A percentile compares a stretch with the other conserved stretches of the same genome.
Evolutionary conservation across 1,140 invertebrate genomes (phyloP).

Genomic region (Megalonaias nervosa): DNA sequence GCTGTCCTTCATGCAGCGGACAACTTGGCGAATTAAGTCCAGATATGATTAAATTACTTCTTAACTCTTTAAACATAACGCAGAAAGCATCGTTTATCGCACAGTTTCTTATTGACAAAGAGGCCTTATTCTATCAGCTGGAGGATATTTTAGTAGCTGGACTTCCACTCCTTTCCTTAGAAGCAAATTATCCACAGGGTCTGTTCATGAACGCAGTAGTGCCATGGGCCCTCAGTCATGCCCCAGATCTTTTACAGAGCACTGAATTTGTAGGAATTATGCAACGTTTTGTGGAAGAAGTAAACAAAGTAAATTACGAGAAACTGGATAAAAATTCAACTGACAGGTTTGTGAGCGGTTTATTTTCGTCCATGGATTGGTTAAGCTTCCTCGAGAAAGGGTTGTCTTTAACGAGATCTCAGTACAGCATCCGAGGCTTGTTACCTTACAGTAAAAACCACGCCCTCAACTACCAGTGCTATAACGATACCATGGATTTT

Average conservation of each 20-base stretch:
- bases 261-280: constrained; percentile 17
- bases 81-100: constrained; percentile 4
- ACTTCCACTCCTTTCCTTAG: constrained; percentile 8
- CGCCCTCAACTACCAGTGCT: constrained; percentile 15
- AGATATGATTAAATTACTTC: background rate
- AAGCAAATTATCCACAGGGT: constrained; percentile 3
- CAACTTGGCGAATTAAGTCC: no score
- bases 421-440: no score
- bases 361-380: no score
- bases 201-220: constrained; percentile 4
- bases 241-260: constrained; percentile 25
- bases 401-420: no score
- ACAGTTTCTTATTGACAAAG: background rate
- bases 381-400: no score
- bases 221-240: constrained; percentile 25
- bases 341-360: no score
- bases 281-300: constrained; percentile 18
- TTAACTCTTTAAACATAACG: background rate
- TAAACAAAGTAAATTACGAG: background rate
- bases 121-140: background rate
- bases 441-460: no score
- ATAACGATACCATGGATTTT: constrained; percentile 27
- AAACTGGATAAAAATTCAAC: no score
- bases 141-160: constrained; percentile 10
- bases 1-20: no score